Evolutionary conservation across 2,113 vertebrate genomes (phyloP), one percentile per base, ranked within the genome.

Genomic region (Brienomyrus brachyistius): DNA sequence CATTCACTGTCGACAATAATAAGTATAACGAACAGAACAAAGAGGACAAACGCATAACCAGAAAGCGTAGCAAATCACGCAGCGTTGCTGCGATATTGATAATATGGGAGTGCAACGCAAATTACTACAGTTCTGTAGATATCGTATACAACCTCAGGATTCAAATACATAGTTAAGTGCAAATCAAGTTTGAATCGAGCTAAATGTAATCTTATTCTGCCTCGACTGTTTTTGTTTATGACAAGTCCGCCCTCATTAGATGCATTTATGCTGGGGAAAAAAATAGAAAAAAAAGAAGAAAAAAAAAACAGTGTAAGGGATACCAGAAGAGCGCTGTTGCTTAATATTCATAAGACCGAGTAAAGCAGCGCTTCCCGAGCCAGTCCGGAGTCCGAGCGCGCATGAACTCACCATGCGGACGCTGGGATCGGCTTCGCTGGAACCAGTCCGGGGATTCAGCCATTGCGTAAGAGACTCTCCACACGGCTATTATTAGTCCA

Each of bases 321-420:
- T 66, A 27, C 23, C n/a, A 66, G 62, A 66, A 66, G 62, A 66
- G 62, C 62, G 62, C 27, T 27, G 62, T 11, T 70, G 62, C 62
- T 70, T 70, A 70, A 31, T 70, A 31, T 31, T 31, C 62, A 31
- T 70, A 70, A 70, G 62, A 70, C 9, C n/a, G n/a, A 27, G 62
- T 11, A 10, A 70, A 70, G 9, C 27, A 27, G 62, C n/a, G 27
- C 10, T 31, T 27, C 62, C 23, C 8, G 23, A n/a, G n/a, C 1
- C 23, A 27, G 23, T 27, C 2, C 62, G 1, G 9, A 27, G 9
- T 9, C 40, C 77, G 31, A 40, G 35, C 77, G 35, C 74, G 40
- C 77, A 82, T 10, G 23, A 51, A 91, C 93, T 94, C 91, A 95
- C 94, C 92, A 89, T 93, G 91, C 13, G 93, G 92, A 2, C 94